Evolutionary conservation across 1,140 invertebrate genomes (phyloP).

Genomic region (Lordiphosa stackelbergi): DNA sequence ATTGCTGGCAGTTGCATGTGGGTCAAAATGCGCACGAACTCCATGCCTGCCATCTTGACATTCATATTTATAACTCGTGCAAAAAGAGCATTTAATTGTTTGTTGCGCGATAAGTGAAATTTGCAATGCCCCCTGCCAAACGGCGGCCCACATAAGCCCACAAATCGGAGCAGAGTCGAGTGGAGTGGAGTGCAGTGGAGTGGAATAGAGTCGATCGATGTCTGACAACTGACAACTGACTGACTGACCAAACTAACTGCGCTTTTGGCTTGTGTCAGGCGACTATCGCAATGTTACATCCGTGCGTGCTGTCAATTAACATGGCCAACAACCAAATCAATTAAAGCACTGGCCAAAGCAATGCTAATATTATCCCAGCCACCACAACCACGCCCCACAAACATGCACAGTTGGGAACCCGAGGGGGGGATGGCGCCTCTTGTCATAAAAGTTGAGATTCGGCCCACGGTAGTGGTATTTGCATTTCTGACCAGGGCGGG

Average conservation of each 20-base stretch:
- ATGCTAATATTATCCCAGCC: constrained; percentile 57
- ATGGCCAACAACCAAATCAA: constrained; percentile 66
- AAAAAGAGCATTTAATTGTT: constrained; percentile 58
- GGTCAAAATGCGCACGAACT: constrained; percentile 62
- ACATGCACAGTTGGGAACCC: constrained; percentile 19
- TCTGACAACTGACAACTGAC: constrained; percentile 25
- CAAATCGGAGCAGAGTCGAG: not conserved
- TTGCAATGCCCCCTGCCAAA: constrained; percentile 22
- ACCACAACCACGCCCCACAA: constrained; percentile 26
- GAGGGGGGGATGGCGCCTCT: constrained; percentile 19
- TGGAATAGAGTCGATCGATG: constrained; percentile 1
- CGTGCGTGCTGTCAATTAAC: constrained; percentile 63
- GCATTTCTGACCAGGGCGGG: too few species aligned
- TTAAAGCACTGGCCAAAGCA: constrained; percentile 61
- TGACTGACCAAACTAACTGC: constrained; percentile 41
- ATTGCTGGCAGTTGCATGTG: constrained; percentile 72
- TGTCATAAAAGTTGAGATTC: constrained; percentile 26
- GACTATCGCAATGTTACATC: constrained; percentile 69
- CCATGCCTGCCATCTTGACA: constrained; percentile 48
- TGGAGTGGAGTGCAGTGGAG: not conserved
- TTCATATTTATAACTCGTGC: constrained; percentile 71
- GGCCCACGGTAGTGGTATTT: not conserved
- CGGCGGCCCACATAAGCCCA: constrained; percentile 17
- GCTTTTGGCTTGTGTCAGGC: constrained; percentile 32
- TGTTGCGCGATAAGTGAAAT: constrained; percentile 61